These are phyloP conservation scores for Microcebus jonahi DNA, from an alignment of 2,113 vertebrate species.

Conservation along the genomic window DNA sequence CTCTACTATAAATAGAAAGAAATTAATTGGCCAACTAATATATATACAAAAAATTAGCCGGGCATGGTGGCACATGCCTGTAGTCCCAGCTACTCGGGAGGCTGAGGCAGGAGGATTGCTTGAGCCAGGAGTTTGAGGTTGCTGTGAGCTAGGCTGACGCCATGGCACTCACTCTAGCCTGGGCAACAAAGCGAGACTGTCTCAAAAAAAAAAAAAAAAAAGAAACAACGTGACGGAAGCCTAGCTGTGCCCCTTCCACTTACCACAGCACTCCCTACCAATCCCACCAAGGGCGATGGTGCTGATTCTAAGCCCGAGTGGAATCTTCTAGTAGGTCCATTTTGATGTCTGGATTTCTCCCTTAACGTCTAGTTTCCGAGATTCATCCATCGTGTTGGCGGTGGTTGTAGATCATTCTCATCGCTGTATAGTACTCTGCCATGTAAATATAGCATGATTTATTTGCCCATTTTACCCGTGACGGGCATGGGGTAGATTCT, in stretches of 20 bases:
- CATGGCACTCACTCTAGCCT: no score
- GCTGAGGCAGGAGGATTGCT: no score
- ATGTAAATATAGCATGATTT: rapidly evolving
- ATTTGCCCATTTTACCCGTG: background rate
- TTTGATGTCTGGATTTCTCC: background rate
- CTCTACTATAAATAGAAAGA: no score
- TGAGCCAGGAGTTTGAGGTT: no score
- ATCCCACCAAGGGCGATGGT: background rate
- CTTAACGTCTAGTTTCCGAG: background rate
- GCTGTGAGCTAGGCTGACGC: no score
- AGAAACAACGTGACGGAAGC: background rate
- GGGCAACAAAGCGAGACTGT: no score
- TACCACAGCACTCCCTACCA: no score
- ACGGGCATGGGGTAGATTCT: background rate
- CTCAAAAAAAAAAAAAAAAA: no score
- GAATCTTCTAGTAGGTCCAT: background rate
- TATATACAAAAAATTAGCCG: no score
- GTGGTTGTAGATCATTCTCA: background rate
- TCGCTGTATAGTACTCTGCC: background rate
- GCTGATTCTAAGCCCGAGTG: rapidly evolving
- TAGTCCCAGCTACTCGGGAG: no score
- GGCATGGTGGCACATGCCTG: no score
- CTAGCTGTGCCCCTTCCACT: background rate
- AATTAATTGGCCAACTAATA: no score
- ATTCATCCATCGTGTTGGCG: background rate